Evolutionary conservation across 2,888 invertebrate species (phyloP).

Genomic region (Hyalella azteca): DNA sequence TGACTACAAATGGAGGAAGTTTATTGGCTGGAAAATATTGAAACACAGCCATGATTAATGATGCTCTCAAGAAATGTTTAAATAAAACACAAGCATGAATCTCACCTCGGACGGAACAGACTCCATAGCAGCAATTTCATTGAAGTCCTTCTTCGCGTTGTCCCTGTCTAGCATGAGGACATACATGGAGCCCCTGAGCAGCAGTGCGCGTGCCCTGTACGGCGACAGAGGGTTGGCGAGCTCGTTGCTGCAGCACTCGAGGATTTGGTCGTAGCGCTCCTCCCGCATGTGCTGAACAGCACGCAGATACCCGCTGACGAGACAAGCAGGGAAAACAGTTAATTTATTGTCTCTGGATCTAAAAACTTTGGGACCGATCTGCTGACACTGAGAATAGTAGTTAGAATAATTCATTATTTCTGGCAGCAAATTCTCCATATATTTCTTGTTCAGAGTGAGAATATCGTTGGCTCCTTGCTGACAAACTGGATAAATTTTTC

Average conservation of each 20-base stretch:
- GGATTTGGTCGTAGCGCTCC: constrained; percentile 78
- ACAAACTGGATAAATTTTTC: no score
- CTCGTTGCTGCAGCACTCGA: constrained; percentile 80
- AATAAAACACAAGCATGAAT: no score
- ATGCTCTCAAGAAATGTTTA: no score
- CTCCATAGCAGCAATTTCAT: constrained; percentile 71
- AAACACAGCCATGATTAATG: no score
- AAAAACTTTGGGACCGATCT: no score
- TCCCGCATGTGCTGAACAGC: constrained; percentile 75
- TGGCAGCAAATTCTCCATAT: no score
- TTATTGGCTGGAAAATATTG: no score
- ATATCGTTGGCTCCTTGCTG: no score
- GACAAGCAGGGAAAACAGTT: not conserved
- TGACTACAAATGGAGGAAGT: no score
- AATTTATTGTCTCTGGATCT: not conserved
- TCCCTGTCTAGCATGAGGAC: constrained; percentile 78
- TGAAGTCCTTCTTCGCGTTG: constrained; percentile 75
- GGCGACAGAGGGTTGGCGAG: constrained; percentile 67
- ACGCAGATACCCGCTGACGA: constrained; percentile 71
- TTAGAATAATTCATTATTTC: no score
- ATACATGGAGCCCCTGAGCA: constrained; percentile 85
- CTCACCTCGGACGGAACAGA: constrained; percentile 68
- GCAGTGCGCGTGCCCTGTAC: constrained; percentile 67
- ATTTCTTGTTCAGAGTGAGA: no score
- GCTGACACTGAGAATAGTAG: no score